Evolutionary conservation across 2,113 vertebrate genomes (phyloP).

Genomic region (Pollachius pollachius): DNA sequence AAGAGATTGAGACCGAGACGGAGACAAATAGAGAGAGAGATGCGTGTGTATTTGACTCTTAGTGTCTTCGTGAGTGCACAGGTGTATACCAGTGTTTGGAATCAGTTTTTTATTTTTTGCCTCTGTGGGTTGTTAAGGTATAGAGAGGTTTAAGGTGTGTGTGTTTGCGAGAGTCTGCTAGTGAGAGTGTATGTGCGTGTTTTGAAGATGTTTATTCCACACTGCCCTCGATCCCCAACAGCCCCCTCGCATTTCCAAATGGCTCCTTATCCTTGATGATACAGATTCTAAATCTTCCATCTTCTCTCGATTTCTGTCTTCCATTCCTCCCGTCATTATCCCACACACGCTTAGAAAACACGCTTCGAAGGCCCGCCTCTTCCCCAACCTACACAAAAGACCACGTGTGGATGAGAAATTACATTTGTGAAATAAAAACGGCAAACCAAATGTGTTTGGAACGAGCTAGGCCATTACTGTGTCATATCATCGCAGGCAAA

Average conservation of each 20-base stretch:
- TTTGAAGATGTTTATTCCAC: neutral
- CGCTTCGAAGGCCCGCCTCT: neutral
- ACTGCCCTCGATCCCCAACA: neutral
- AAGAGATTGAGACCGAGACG: too few species aligned
- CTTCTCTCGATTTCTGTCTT: conserved; percentile 26
- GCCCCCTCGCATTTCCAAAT: conserved; percentile 53
- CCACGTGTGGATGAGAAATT: conserved; percentile 60
- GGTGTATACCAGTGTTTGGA: too few species aligned
- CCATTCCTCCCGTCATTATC: conserved; percentile 9
- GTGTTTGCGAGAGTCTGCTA: neutral
- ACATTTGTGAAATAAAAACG: conserved; percentile 64
- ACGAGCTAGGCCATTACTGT: conserved; percentile 70
- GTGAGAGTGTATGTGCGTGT: neutral
- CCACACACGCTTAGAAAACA: conserved; percentile 15
- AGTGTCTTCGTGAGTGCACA: neutral
- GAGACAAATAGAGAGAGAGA: too few species aligned
- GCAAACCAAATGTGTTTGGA: conserved; percentile 73
- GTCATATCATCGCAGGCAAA: conserved; percentile 64
- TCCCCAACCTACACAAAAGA: conserved; percentile 43
- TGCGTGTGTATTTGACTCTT: neutral
- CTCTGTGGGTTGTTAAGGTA: too few species aligned
- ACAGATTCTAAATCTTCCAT: conserved; percentile 47
- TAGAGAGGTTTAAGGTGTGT: neutral
- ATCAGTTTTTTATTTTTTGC: too few species aligned
- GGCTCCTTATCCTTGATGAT: conserved; percentile 49